A percentile compares a stretch with the other conserved stretches of the same genome.
Conservation (phyloP, 1,140 invertebrate species). For the Bombus vancouverensis region DNA sequence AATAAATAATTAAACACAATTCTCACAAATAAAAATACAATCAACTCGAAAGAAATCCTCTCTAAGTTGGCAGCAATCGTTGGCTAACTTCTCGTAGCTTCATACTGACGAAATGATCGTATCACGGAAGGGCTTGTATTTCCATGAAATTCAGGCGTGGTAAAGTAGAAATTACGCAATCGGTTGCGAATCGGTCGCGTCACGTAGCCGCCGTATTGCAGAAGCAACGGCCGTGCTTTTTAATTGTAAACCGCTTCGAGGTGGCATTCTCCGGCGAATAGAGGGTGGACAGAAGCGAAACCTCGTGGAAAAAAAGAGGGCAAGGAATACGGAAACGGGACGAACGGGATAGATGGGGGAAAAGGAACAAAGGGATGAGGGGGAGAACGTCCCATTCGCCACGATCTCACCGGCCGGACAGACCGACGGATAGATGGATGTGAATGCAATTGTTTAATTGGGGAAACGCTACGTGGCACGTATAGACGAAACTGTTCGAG, state of each 20-base stretch:
- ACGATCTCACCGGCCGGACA: slow-evolving; percentile 55
- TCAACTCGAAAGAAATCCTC: too few species aligned
- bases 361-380: slow-evolving; percentile 17
- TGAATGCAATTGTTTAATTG: slow-evolving; percentile 78
- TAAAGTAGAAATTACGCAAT: slow-evolving; percentile 52
- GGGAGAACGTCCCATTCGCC: slow-evolving; percentile 30
- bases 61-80: neutral
- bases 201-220: slow-evolving; percentile 64
- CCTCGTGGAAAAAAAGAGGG: slow-evolving; percentile 20
- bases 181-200: slow-evolving; percentile 59
- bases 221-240: slow-evolving; percentile 48
- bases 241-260: slow-evolving; percentile 59
- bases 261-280: slow-evolving; percentile 12
- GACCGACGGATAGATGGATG: slow-evolving; percentile 68
- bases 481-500: slow-evolving; percentile 67
- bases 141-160: slow-evolving; percentile 30
- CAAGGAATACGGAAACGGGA: slow-evolving; percentile 18
- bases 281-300: slow-evolving; percentile 18
- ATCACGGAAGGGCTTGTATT: neutral
- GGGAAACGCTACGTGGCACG: slow-evolving; percentile 69
- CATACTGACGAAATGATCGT: neutral
- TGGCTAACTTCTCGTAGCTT: slow-evolving; percentile 8
- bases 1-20: too few species aligned
- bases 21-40: too few species aligned
- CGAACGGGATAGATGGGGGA: neutral